These are phyloP conservation scores for Mellilla xanthometata DNA, from an alignment of 2,888 invertebrate genomes.

Conservation along the genomic window DNA sequence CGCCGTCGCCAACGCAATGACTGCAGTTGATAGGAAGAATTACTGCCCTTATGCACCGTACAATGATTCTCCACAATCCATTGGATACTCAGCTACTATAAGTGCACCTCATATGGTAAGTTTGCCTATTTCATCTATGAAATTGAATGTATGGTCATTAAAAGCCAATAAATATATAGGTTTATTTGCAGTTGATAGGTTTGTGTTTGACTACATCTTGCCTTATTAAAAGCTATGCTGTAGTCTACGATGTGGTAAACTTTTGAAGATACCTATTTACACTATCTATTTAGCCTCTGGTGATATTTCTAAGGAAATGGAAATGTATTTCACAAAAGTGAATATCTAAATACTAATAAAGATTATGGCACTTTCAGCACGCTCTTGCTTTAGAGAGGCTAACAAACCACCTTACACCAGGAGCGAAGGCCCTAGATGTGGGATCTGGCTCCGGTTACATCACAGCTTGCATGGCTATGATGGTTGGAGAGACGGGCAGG, in stretches of 20 bases:
- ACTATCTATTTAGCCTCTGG: too few relatives aligned
- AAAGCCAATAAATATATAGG: too few relatives aligned
- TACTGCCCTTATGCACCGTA: slow-evolving; percentile 91
- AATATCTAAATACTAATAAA: too few relatives aligned
- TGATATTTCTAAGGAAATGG: too few relatives aligned
- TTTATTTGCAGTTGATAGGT: too few relatives aligned
- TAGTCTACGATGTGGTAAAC: too few relatives aligned
- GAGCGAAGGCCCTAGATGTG: slow-evolving; percentile 92
- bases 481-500: slow-evolving; percentile 86
- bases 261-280: too few relatives aligned
- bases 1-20: slow-evolving; percentile 91
- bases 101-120: slow-evolving; percentile 97
- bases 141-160: too few relatives aligned
- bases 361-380: slow-evolving; percentile 84
- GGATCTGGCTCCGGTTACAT: slow-evolving; percentile 97
- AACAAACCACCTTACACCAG: slow-evolving; percentile 88
- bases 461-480: slow-evolving; percentile 94
- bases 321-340: too few relatives aligned
- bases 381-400: slow-evolving; percentile 95
- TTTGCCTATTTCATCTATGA: too few relatives aligned
- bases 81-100: slow-evolving; percentile 97
- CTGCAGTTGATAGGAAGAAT: slow-evolving; percentile 90
- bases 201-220: too few relatives aligned
- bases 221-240: too few relatives aligned
- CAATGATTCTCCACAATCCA: slow-evolving; percentile 95